Conservation (phyloP, 2,888 invertebrate genomes). For the Tenthredo notha region DNA sequence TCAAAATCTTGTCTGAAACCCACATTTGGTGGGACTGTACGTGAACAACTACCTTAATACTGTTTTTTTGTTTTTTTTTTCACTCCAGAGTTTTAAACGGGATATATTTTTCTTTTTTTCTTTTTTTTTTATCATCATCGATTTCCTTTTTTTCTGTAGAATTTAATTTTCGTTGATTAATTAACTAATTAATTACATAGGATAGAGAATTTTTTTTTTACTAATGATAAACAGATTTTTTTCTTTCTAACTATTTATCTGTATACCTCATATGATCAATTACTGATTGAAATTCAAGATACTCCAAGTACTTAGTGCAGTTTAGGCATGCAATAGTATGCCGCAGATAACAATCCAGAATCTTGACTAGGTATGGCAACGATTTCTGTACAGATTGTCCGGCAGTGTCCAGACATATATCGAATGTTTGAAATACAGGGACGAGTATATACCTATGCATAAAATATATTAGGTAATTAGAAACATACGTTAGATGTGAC, state of each 20-base stretch:
- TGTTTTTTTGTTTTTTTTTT: neutral
- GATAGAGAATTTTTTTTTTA: no score
- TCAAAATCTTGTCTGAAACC: no score
- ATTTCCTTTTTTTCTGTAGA: no score
- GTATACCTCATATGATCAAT: neutral
- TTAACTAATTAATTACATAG: no score
- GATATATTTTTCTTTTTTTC: neutral
- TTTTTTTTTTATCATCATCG: no score
- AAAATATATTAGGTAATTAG: neutral
- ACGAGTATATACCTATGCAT: neutral
- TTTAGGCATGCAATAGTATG: conserved; percentile 35
- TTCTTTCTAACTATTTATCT: neutral
- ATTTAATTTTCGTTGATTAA: no score
- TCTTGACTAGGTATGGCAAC: conserved; percentile 39
- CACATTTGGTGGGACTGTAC: no score
- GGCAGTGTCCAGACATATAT: neutral
- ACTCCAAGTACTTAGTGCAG: conserved; percentile 18
- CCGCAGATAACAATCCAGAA: conserved; percentile 36
- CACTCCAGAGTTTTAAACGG: neutral
- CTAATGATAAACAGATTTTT: neutral
- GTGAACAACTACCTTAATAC: no score
- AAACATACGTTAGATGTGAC: neutral
- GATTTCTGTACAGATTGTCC: neutral
- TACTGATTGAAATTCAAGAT: conserved; percentile 26
- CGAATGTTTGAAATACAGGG: conserved; percentile 22